Evolutionary conservation across 2,797 vertebrate genomes (phyloP), one percentile per base, ranked within the genome.

Genomic region (Megaceryle alcyon): DNA sequence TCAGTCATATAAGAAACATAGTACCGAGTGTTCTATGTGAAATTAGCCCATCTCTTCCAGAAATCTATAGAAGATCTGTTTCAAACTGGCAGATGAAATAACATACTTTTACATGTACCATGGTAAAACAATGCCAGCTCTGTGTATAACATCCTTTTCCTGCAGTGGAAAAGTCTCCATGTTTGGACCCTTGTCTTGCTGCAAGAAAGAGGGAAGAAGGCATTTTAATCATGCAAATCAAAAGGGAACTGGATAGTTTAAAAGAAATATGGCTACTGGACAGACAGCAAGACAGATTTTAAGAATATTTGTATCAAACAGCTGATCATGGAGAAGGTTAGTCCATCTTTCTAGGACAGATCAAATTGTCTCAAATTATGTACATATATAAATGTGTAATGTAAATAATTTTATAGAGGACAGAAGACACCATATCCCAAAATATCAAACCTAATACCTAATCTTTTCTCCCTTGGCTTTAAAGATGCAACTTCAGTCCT

Each of bases 1-100:
- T 83, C 72, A 66, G 82, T 69, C 82, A 70, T 41, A 94, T 61
- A 72, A 94, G 65, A 97, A 91, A 39, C 43, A 83, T 21, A 72
- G 26, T 48, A 76, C 35, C 72, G 83, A 95, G 39, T 65, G 41
- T 10, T 91, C 18, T 65, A 5, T 64, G 53, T 86, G 86, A 79
- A 49, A 75, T 81, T 78, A 94, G 10, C 25, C 41, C 33, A 65
- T 64, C 35, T 81, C 37, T 54, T 15, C 21, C 54, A 41, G 85
- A 86, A 95, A 88, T 87, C 66, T 80, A 22, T 12, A 82, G 37
- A 35, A 35, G 37, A 35, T 37, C 61, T 64, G n/a, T 80, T 82
- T 89, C 70, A 76, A 77, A 49, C 26, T 63, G 60, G 29, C 37
- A 23, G 37, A 35, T 71, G 35, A 87, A 92, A 92, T 69, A 84